Base-by-base conservation (phyloP, 2,113 vertebrate genomes). In the Pollachius pollachius region DNA sequence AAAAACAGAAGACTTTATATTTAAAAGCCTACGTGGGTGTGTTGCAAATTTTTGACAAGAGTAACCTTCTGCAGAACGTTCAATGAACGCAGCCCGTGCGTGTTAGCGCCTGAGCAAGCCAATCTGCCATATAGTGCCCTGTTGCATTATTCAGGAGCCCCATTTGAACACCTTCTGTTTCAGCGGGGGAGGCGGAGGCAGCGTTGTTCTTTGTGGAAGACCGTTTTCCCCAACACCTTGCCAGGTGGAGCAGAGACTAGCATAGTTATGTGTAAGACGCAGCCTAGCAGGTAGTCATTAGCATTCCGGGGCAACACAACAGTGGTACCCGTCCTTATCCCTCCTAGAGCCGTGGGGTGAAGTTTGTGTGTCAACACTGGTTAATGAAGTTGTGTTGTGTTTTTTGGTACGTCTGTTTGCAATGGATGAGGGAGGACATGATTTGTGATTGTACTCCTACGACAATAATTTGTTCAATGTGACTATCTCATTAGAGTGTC, bases 101-200 rank as follows among this genome's bases (percentile, higher is more conserved):
- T 73, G 75, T 71, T 82, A 72, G 78, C 70, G 58, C 70, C 67
- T 69, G 62, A 17, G 67, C 67, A 3, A 73, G 73, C 65, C 77
- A 70, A 71, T 80, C 65, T 78, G 69, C 82, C 82, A 75, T 84
- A 82, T 84, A 84, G 76, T 64, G 60, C 27, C 16, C 19, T 11
- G 59, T 75, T 84, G 76, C 81, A 86, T 86, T 73, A 86, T 86
- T 86, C 82, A 86, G 30, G 30, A 21, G 58, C 8, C 41, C 65
- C 70, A 56, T 73, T 23, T 16, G 37, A 62, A 66, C 60, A 70
- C 75, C 80, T 81, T 76, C 73, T 80, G 81, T 78, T 62, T 27
- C 66, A 79, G 69, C 68, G 69, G 60, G 60, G 70, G 76, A 76
- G 70, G 76, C 37, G 68, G 57, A 60, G 57, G 69, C 76, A 69